Percentiles rank a stretch among this genome's conserved stretches.
Evolutionary conservation across 2,888 invertebrate species (phyloP).

Genomic region (Agrochola litura): DNA sequence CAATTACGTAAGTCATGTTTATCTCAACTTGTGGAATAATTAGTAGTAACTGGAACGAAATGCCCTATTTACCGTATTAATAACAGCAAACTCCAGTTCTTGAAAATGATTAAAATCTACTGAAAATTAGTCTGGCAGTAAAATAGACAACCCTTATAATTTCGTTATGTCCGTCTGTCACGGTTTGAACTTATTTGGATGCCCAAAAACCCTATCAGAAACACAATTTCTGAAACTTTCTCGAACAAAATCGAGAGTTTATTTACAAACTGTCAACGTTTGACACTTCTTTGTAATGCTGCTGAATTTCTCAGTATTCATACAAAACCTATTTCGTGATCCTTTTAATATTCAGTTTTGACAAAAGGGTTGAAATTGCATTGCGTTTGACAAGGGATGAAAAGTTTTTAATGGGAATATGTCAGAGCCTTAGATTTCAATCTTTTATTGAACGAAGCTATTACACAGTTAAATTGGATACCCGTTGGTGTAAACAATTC

Average conservation of each 20-base stretch:
- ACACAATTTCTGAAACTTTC: not conserved
- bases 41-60: not conserved
- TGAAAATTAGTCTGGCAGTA: not conserved
- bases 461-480: slow-evolving; percentile 43
- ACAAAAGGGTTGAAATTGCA: slow-evolving; percentile 24
- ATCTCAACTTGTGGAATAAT: not conserved
- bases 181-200: not conserved
- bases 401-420: slow-evolving; percentile 31
- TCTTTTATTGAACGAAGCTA: slow-evolving; percentile 10
- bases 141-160: not conserved
- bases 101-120: not conserved
- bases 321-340: slow-evolving; percentile 6
- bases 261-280: slow-evolving; percentile 27
- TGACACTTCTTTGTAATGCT: slow-evolving; percentile 13
- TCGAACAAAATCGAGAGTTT: not conserved
- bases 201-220: not conserved
- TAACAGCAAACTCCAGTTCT: not conserved
- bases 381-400: slow-evolving; percentile 31
- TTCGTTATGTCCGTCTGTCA: not conserved
- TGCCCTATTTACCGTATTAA: not conserved
- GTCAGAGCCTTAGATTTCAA: not conserved
- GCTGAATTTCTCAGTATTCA: not conserved
- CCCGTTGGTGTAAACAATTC: slow-evolving; percentile 14
- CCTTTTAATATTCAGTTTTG: not conserved
- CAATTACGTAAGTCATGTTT: not conserved